Percentiles rank a stretch among this genome's conserved stretches.
Evolutionary conservation across 2,797 vertebrate species (phyloP).

Genomic region (Gouania willdenowi): DNA sequence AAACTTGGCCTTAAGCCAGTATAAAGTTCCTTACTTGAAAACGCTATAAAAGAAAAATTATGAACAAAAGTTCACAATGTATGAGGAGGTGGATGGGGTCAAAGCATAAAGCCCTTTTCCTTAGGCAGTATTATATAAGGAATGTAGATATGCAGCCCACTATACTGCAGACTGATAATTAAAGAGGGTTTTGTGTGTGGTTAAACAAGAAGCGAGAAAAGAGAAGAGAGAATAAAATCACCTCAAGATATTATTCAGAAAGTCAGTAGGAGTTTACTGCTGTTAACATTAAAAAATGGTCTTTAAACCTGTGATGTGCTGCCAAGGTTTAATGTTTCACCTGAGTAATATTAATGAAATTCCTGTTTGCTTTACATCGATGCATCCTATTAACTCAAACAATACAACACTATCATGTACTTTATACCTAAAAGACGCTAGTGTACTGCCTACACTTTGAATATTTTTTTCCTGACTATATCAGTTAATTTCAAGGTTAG

Average conservation of each 20-base stretch:
- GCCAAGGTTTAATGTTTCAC: not conserved
- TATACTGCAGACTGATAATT: constrained; percentile 48
- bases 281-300: not conserved
- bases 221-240: not conserved
- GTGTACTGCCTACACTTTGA: too few relatives aligned
- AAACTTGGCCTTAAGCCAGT: constrained; percentile 30
- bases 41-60: constrained; percentile 42
- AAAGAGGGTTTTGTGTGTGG: constrained; percentile 26
- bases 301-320: not conserved
- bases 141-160: constrained; percentile 21
- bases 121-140: constrained; percentile 48
- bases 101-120: constrained; percentile 34
- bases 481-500: too few relatives aligned
- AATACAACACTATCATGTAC: too few relatives aligned
- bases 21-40: constrained; percentile 31
- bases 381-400: too few relatives aligned
- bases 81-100: constrained; percentile 53
- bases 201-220: not conserved
- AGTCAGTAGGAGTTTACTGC: not conserved
- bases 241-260: not conserved
- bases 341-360: too few relatives aligned
- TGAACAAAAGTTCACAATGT: constrained; percentile 23
- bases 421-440: too few relatives aligned
- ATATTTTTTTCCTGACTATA: too few relatives aligned
- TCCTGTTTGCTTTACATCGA: too few relatives aligned